A percentile compares a stretch with the other conserved stretches of the same genome.
These are phyloP conservation scores for Hippocampus zosterae DNA, from an alignment of 2,113 vertebrate genomes.

Conservation along the genomic window DNA sequence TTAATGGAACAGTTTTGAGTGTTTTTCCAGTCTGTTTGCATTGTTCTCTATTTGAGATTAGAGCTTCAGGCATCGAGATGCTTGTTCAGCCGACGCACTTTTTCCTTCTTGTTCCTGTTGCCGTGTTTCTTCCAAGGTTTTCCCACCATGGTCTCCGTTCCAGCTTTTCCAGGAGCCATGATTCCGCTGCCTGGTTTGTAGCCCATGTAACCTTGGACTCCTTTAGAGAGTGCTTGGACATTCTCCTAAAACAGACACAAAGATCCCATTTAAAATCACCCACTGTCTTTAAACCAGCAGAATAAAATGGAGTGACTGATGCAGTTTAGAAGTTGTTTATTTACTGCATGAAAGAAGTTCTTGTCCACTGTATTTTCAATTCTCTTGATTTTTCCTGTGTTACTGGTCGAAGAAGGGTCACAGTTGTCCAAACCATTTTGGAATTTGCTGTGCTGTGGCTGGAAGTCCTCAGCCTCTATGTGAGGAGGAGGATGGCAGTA, in stretches of 20 bases:
- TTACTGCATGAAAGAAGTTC: slow-evolving; percentile 92
- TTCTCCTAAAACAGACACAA: slow-evolving; percentile 77
- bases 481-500: slow-evolving; percentile 89
- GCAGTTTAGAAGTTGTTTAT: slow-evolving; percentile 40
- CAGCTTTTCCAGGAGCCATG: slow-evolving; percentile 21
- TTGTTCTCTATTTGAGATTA: slow-evolving; percentile 16
- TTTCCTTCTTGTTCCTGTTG: slow-evolving; percentile 95
- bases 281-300: not conserved
- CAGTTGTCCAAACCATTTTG: not conserved
- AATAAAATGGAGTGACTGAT: not conserved
- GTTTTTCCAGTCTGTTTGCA: slow-evolving; percentile 26
- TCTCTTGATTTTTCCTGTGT: slow-evolving; percentile 72
- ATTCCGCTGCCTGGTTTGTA: slow-evolving; percentile 77
- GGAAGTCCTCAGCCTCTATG: slow-evolving; percentile 77
- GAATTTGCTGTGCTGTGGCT: slow-evolving; percentile 75
- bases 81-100: slow-evolving; percentile 83
- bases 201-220: slow-evolving; percentile 85
- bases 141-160: slow-evolving; percentile 49
- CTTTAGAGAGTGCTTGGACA: slow-evolving; percentile 83
- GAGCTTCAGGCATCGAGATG: slow-evolving; percentile 82
- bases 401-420: slow-evolving; percentile 19
- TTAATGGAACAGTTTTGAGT: slow-evolving; percentile 8
- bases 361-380: slow-evolving; percentile 91
- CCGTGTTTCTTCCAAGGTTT: slow-evolving; percentile 98
- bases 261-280: not conserved